Conservation (phyloP, 1,140 invertebrate genomes). For the Pentalonia nigronervosa region DNA sequence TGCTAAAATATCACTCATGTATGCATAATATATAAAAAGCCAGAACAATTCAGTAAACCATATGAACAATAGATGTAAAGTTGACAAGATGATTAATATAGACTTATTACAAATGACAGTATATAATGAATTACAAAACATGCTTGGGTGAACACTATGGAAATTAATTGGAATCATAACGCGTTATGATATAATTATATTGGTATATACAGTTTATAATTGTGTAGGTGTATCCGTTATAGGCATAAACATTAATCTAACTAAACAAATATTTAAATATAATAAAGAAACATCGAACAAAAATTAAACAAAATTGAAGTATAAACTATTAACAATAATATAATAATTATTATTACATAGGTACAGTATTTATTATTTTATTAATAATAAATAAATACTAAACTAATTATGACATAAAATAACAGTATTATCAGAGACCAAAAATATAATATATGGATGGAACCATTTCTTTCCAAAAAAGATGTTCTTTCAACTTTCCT, state of each 20-base stretch:
- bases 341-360: no score
- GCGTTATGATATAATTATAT: background rate
- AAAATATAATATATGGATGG: no score
- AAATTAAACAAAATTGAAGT: background rate
- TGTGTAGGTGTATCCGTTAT: background rate
- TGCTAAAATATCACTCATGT: background rate
- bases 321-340: background rate
- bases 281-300: background rate
- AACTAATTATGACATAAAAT: background rate
- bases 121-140: slow-evolving; percentile 4
- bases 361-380: no score
- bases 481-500: no score
- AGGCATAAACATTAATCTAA: background rate
- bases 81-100: slow-evolving; percentile 9
- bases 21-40: background rate
- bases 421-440: background rate
- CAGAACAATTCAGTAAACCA: background rate
- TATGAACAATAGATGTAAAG: background rate
- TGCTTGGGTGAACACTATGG: background rate
- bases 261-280: background rate
- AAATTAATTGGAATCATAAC: background rate
- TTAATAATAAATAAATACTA: no score
- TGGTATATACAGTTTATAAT: background rate
- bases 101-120: background rate
- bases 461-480: no score